Evolutionary conservation across 2,888 invertebrate genomes (phyloP), one percentile per base, ranked within the genome.

Genomic region (Xestobium rufovillosum): DNA sequence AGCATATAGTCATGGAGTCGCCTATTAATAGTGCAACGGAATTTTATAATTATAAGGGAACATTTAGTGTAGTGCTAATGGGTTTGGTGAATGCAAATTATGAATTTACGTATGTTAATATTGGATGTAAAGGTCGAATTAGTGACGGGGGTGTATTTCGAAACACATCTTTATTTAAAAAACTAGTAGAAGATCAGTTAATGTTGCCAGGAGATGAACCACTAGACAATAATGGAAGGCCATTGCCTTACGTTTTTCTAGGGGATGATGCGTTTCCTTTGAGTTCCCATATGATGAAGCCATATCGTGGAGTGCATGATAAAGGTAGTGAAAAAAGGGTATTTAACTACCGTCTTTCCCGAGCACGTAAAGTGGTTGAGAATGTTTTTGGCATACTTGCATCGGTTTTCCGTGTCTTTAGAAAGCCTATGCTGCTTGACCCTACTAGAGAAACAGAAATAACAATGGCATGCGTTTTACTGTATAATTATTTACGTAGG

Each of bases 311-410:
- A 31, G 41, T 27, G 38, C 32, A 43, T 27, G 10, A 50, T 15
- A 29, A 35, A 4, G n/a, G n/a, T n/a, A 4, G 12, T 12, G 31
- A 15, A 8, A 40, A 52, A 39, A 35, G 34, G 26, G 44, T 49
- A 14, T 53, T 52, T 29, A 53, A 53, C 41, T 48, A 48, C 34
- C 28, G 47, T 29, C 15, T 52, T 8, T 48, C 46, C 4, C 27
- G 49, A 17, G 48, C 52, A 9, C 30, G 51, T 3, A 34, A 38
- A 34, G 16, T 34, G 2, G 50, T 50, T 25, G 50, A 53, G 43
- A 54, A 53, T 38, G 38, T 49, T 2, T 54, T 54, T 43, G 53
- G 49, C 10, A 47, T 53, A 29, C 15, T 52, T 14, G 40, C 41
- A 9, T 36, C 44, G 8, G 40, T 48, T 27, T 50, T 45, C 46